Conservation (phyloP, 2,888 invertebrate genomes). For the Eurytoma adleriae region DNA sequence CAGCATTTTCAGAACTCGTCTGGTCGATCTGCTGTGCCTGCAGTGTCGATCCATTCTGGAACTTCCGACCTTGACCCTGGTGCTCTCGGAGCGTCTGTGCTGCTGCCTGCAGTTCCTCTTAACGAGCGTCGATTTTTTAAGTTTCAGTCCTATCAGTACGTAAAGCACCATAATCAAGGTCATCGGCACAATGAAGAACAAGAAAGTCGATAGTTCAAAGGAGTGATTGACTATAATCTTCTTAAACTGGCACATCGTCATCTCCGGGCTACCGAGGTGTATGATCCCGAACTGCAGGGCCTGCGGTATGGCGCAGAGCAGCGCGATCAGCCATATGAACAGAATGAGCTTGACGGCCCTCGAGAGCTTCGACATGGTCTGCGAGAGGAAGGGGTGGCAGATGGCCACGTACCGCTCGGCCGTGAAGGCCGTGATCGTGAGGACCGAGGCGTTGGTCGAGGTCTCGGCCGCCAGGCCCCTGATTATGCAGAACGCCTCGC, state of each 20-base stretch:
- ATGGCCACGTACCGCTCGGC: constrained; percentile 85
- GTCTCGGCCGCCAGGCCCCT: constrained; percentile 78
- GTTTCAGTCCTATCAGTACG: constrained; percentile 76
- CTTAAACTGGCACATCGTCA: constrained; percentile 75
- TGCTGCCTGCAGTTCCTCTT: constrained; percentile 67
- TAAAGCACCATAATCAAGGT: constrained; percentile 80
- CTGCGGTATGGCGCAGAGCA: constrained; percentile 86
- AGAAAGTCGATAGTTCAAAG: constrained; percentile 80
- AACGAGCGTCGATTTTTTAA: constrained; percentile 77
- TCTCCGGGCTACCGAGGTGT: constrained; percentile 74
- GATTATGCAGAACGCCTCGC: constrained; percentile 79
- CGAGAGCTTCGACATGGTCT: constrained; percentile 92
- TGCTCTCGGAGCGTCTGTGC: constrained; percentile 38
- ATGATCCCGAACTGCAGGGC: constrained; percentile 78
- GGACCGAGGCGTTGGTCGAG: constrained; percentile 77
- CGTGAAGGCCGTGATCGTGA: constrained; percentile 84
- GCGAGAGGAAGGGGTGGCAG: constrained; percentile 83
- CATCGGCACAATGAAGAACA: constrained; percentile 82
- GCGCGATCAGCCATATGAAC: constrained; percentile 87
- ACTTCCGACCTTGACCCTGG: constrained; percentile 59
- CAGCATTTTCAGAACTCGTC: constrained; percentile 85
- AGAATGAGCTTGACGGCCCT: constrained; percentile 89
- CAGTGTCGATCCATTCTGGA: constrained; percentile 62
- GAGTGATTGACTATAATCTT: constrained; percentile 77
- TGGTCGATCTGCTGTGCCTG: constrained; percentile 80